These are phyloP conservation scores for Ophiodon elongatus DNA, from an alignment of 2,113 vertebrate species.

Conservation along the genomic window DNA sequence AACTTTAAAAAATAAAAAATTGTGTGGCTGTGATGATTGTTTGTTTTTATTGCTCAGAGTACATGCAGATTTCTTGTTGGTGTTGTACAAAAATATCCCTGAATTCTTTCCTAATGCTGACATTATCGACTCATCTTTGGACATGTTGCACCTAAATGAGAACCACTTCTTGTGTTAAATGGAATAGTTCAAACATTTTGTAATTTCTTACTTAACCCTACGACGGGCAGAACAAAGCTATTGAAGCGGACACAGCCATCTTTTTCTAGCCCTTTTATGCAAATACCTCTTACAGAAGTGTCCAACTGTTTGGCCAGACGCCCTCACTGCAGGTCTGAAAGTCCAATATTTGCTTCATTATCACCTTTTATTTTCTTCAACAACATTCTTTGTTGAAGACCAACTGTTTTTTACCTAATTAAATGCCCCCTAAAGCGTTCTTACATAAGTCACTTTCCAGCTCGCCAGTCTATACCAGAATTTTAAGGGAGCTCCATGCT, in stretches of 20 bases:
- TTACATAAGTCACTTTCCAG: neutral
- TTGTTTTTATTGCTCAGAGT: neutral
- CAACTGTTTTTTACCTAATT: neutral
- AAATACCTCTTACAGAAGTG: neutral
- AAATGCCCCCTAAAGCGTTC: neutral
- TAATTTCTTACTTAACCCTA: neutral
- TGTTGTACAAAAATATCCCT: neutral
- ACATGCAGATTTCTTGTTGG: neutral
- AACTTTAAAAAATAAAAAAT: neutral
- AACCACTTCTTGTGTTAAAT: neutral
- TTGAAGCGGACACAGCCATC: neutral
- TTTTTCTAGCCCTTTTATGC: neutral
- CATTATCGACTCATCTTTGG: neutral
- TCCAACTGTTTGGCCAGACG: neutral
- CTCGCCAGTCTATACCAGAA: neutral
- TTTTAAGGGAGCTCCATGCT: neutral
- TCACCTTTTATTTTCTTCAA: slow-evolving; percentile 13
- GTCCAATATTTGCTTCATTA: slow-evolving; percentile 12
- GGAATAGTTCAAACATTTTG: neutral
- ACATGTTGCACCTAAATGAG: neutral
- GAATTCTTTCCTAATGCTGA: neutral
- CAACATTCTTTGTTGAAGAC: neutral
- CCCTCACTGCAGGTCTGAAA: slow-evolving; percentile 3
- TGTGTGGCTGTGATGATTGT: neutral
- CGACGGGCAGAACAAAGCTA: neutral